phyloP scores from a whole-genome alignment of 1,140 invertebrate genomes.

The Lepidurus apus region DNA sequence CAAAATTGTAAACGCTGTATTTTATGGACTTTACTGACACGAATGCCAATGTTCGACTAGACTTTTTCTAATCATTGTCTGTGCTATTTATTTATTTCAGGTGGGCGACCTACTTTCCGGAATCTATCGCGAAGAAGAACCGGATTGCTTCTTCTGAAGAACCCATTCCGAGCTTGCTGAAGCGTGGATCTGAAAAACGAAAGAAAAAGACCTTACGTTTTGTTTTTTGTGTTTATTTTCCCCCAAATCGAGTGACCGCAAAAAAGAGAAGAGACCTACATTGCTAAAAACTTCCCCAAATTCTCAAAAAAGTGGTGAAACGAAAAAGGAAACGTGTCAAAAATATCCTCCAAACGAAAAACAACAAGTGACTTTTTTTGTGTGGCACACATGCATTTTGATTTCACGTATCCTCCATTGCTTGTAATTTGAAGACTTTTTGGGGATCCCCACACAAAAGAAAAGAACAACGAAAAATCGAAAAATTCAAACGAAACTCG shows the following conservation, averaged over 20 bases:
- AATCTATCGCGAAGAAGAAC: background rate
- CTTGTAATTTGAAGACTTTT: background rate
- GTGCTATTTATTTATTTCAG: background rate
- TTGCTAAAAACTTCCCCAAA: too few species aligned
- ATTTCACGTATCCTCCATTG: background rate
- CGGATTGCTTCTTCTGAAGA: background rate
- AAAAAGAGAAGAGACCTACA: too few species aligned
- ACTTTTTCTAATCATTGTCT: too few species aligned
- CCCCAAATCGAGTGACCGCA: background rate
- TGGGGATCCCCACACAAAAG: too few species aligned
- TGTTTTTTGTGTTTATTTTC: background rate
- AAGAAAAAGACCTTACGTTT: too few species aligned
- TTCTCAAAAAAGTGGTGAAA: background rate
- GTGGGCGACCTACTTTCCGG: background rate
- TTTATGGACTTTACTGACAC: background rate
- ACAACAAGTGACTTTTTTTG: background rate
- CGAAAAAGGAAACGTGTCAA: background rate
- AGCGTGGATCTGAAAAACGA: background rate
- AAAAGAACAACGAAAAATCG: background rate
- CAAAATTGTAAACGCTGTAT: background rate
- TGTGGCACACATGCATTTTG: constrained; percentile 5
- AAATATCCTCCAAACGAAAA: background rate
- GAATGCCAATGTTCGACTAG: background rate
- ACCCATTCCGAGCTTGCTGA: background rate
- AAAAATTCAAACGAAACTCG: background rate